Evolutionary conservation across 2,113 vertebrate species (phyloP), one percentile per base, ranked within the genome.

Genomic region (Arothron firmamentum): DNA sequence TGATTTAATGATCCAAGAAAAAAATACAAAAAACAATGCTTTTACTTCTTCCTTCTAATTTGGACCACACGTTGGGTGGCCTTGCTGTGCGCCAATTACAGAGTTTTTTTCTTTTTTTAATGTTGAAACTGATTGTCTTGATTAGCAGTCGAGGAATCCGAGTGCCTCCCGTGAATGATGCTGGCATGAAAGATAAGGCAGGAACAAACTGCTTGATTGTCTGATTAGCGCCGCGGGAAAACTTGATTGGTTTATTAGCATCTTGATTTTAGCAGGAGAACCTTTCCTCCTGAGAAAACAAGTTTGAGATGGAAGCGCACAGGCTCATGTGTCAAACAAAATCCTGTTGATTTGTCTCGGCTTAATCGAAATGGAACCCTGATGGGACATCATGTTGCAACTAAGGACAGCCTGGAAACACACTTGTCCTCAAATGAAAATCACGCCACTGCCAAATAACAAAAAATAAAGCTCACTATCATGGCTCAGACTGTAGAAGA

Each of bases 211-310:
- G 38, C 71, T 70, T 80, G 77, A 82, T 80, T 73, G 38, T 71
- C 66, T 80, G 77, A 82, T 80, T 73, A 80, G 63, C 43, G 60
- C 42, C 43, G 68, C 71, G 73, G 73, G 65, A 69, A 65, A 64
- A 70, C 47, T 67, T 84, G 77, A 86, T 79, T 84, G 79, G 74
- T 82, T 78, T 77, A 82, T 81, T 80, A 80, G 56, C 70, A 70
- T 71, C 67, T 60, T 76, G 72, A 77, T 84, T 77, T 66, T 75
- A 67, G 45, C 55, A 70, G 48, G 55, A 68, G 42, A 18, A 34
- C 56, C 52, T 31, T 62, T 7, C 15, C 16, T 7, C 17, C 16
- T 8, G 28, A 49, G 59, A 63, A 45, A 15, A 67, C 11, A 38
- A 9, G 34, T 38, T 38, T 5, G 25, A 28, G 34, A 38, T 11